Conservation (phyloP, 2,113 vertebrate genomes). For the Merops nubicus region DNA sequence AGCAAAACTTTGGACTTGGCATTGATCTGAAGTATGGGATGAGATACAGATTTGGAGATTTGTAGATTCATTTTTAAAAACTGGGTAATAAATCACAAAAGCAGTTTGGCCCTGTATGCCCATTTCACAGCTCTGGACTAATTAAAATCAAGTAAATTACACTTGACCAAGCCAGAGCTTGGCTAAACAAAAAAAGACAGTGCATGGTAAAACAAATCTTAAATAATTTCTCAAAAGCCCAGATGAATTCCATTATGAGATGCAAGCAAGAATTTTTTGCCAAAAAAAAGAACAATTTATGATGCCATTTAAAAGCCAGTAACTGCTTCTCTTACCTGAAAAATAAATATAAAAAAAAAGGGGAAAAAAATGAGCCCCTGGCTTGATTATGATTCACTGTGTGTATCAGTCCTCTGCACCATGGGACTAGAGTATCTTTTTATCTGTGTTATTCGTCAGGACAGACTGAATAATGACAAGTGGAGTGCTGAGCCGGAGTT, state of each 20-base stretch:
- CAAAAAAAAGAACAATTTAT: conserved; percentile 51
- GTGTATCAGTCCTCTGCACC: neutral
- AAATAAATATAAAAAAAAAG: neutral
- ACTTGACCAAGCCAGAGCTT: neutral
- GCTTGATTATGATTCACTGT: conserved; percentile 29
- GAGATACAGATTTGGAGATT: neutral
- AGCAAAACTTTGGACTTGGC: neutral
- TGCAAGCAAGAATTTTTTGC: conserved; percentile 2
- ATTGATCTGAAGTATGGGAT: neutral
- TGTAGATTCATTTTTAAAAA: neutral
- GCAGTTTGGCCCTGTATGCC: neutral
- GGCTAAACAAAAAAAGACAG: conserved; percentile 36
- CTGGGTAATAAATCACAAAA: neutral
- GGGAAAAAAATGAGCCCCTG: neutral
- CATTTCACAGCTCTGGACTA: neutral
- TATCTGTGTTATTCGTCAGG: conserved; percentile 17
- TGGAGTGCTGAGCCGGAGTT: conserved; percentile 3
- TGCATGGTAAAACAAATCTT: neutral
- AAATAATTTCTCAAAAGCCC: conserved; percentile 38
- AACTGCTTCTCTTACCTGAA: conserved; percentile 11
- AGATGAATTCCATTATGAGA: neutral
- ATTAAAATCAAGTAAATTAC: conserved; percentile 48
- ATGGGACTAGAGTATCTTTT: conserved; percentile 33
- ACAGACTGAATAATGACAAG: conserved; percentile 46
- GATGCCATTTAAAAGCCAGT: conserved; percentile 23